Conservation (phyloP, 35 echinoderm and acorn worm genomes). For the Stichopus chloronotus region DNA sequence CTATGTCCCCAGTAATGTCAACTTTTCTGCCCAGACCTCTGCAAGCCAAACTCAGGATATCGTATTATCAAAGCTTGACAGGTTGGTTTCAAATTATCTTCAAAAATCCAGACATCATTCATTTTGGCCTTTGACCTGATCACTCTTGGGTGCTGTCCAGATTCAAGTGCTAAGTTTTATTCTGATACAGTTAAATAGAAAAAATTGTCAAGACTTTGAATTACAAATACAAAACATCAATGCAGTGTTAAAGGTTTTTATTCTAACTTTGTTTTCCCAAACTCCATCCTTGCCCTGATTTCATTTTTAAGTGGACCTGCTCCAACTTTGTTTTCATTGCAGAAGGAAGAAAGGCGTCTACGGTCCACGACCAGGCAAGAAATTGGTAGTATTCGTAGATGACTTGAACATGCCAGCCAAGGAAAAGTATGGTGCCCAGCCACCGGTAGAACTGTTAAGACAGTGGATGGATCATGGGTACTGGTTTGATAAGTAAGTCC, state of each 20-base stretch:
- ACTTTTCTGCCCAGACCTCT: constrained; percentile 97
- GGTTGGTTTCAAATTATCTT: constrained; percentile 38
- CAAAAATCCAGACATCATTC: no score
- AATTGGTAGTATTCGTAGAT: constrained; percentile 97
- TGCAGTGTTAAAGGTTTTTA: no score
- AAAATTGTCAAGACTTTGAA: no score
- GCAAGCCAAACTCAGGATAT: constrained; percentile 99
- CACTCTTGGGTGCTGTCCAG: no score
- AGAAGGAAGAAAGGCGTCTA: constrained; percentile 93
- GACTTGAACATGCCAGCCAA: constrained; percentile 98
- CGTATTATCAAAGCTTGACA: constrained; percentile 92
- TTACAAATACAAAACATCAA: no score
- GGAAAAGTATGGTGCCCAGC: constrained; percentile 99
- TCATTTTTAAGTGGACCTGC: no score
- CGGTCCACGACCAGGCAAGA: constrained; percentile 92
- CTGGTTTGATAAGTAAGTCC: constrained; percentile 94
- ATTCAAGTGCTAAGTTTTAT: no score
- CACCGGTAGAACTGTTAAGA: constrained; percentile 96
- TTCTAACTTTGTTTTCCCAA: no score
- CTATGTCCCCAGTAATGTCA: constrained; percentile 96
- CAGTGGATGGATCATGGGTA: constrained; percentile 99
- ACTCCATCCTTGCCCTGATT: no score
- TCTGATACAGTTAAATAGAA: no score
- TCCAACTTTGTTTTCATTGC: neutral
- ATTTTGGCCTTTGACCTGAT: no score